These are phyloP conservation scores for Homarus americanus DNA, from an alignment of 1,140 invertebrate genomes.

Conservation along the genomic window DNA sequence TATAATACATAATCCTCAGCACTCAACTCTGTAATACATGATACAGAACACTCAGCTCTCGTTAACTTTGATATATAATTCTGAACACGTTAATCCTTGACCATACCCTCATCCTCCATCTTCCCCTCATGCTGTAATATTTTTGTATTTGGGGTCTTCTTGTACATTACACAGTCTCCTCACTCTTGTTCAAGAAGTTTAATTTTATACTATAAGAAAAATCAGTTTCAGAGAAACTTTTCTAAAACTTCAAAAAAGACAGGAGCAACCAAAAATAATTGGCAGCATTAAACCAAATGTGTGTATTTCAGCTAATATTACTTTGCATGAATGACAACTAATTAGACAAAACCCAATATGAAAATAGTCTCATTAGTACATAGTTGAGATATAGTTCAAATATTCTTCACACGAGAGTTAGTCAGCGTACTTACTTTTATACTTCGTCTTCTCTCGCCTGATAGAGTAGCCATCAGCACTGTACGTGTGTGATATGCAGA, in stretches of 20 bases:
- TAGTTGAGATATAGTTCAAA: constrained; percentile 1
- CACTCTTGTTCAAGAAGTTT: background rate
- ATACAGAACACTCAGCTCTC: no score
- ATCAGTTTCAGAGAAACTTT: background rate
- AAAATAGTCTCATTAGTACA: background rate
- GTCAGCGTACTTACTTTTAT: constrained; percentile 43
- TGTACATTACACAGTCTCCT: background rate
- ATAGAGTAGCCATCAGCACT: constrained; percentile 69
- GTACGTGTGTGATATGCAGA: constrained; percentile 71
- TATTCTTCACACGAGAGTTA: constrained; percentile 15
- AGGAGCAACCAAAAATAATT: no score
- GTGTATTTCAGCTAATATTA: background rate
- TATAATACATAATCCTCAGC: no score
- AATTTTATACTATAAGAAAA: background rate
- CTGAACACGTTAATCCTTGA: no score
- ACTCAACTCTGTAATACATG: no score
- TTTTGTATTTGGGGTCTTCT: background rate
- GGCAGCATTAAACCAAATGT: no score
- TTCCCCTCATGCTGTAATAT: background rate
- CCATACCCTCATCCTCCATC: no score
- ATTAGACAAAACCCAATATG: background rate
- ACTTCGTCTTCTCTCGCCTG: constrained; percentile 26
- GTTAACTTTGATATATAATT: no score
- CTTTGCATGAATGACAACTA: background rate
- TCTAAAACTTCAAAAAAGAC: background rate